Percentiles rank a stretch among this genome's conserved stretches.
These are phyloP conservation scores for Oostethus manadensis DNA, from an alignment of 2,113 vertebrate species.

Conservation along the genomic window DNA sequence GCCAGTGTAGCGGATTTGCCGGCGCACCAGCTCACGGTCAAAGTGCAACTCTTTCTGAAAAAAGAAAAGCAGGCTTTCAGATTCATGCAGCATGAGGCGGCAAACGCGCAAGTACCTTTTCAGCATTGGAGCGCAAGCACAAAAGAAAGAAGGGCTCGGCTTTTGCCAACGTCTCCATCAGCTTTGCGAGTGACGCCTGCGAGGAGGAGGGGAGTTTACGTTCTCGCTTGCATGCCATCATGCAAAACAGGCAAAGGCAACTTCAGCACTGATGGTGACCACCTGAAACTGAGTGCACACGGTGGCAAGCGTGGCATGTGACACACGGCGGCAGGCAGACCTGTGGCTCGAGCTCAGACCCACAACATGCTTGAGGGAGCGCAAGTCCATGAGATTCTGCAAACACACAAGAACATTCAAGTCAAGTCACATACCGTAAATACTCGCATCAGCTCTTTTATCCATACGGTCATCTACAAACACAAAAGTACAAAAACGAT, in stretches of 20 bases:
- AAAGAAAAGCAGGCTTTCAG: not conserved
- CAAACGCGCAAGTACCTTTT: constrained; percentile 74
- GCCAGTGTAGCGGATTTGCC: constrained; percentile 84
- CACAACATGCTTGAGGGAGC: constrained; percentile 83
- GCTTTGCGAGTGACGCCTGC: constrained; percentile 82
- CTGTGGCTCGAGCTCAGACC: constrained; percentile 82
- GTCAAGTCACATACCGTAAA: no score
- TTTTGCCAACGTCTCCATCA: constrained; percentile 79
- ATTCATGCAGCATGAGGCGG: not conserved
- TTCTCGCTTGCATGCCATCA: no score
- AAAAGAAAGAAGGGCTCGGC: constrained; percentile 91
- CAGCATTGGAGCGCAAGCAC: constrained; percentile 86
- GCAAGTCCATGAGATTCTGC: constrained; percentile 86
- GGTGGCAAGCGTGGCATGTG: constrained; percentile 81
- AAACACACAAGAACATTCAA: not conserved
- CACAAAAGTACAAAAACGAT: not conserved
- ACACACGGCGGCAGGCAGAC: constrained; percentile 80
- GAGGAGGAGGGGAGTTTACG: constrained; percentile 12
- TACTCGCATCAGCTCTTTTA: no score
- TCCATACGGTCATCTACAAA: no score
- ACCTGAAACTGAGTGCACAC: constrained; percentile 92
- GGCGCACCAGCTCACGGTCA: constrained; percentile 83
- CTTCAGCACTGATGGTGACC: not conserved
- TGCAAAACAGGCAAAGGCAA: not conserved
- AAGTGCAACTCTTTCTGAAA: constrained; percentile 83